phyloP scores from a whole-genome alignment of 2,888 invertebrate species.

The Peribatodes rhomboidaria region DNA sequence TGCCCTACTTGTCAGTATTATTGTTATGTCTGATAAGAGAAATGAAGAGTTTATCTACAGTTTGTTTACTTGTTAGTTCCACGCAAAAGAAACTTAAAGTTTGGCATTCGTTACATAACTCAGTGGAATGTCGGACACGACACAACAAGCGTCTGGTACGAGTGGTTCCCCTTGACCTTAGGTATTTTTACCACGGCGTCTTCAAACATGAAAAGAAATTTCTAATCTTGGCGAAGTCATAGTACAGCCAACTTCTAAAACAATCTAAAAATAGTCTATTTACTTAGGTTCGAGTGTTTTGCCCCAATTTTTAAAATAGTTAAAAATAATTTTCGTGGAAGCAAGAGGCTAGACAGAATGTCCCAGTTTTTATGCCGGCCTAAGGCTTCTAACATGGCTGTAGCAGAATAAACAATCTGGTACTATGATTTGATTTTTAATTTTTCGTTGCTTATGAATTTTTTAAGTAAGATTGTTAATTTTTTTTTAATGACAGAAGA shows the following conservation, averaged over 20 bases:
- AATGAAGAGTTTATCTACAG: no score
- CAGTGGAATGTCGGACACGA: conserved; percentile 10
- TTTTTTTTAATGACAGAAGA: no score
- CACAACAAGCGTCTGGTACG: conserved; percentile 34
- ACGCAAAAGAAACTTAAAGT: neutral
- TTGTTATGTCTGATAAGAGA: no score
- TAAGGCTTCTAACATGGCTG: no score
- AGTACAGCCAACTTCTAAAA: conserved; percentile 1
- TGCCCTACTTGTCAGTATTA: no score
- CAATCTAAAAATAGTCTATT: neutral
- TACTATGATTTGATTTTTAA: no score
- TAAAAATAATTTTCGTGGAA: no score
- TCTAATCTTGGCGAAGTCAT: conserved; percentile 32
- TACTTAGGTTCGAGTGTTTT: neutral
- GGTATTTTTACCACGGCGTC: conserved; percentile 44
- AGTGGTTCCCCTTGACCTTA: conserved; percentile 49
- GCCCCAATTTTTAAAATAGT: conserved; percentile 6
- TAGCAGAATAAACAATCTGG: no score
- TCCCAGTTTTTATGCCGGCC: no score
- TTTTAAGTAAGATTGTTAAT: no score
- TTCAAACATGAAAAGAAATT: conserved; percentile 38
- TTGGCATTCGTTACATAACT: conserved; percentile 19
- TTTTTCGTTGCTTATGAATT: no score
- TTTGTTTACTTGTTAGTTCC: neutral
- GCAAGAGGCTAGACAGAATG: no score